Evolutionary conservation across 2,888 invertebrate genomes (phyloP).

Genomic region (Pyrocoelia pectoralis): DNA sequence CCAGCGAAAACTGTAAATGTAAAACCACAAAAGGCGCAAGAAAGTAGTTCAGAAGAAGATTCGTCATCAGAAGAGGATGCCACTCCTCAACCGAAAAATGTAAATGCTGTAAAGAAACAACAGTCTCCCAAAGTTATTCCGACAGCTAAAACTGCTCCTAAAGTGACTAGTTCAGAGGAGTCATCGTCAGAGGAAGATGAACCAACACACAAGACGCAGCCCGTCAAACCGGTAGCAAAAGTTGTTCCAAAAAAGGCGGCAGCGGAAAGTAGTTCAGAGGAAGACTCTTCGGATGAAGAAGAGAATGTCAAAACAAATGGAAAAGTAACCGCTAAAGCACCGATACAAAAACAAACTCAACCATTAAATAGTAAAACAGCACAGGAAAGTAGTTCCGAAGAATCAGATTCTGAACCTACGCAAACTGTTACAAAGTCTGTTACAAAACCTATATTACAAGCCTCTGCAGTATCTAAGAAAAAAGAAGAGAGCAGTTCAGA

Average conservation of each 20-base stretch:
- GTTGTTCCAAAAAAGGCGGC: slow-evolving; percentile 24
- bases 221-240: slow-evolving; percentile 22
- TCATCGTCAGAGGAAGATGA: slow-evolving; percentile 55
- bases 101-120: slow-evolving; percentile 25
- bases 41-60: slow-evolving; percentile 59
- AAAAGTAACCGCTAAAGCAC: neutral
- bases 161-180: slow-evolving; percentile 50
- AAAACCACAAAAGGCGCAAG: slow-evolving; percentile 23
- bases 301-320: neutral
- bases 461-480: slow-evolving; percentile 31
- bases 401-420: slow-evolving; percentile 51
- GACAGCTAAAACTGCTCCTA: slow-evolving; percentile 33
- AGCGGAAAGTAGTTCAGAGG: slow-evolving; percentile 32
- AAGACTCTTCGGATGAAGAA: slow-evolving; percentile 25
- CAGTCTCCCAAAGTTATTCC: slow-evolving; percentile 41
- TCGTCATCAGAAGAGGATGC: slow-evolving; percentile 55
- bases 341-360: slow-evolving; percentile 3
- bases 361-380: slow-evolving; percentile 37
- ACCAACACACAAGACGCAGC: slow-evolving; percentile 27
- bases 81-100: slow-evolving; percentile 13
- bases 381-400: slow-evolving; percentile 36
- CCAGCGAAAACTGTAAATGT: slow-evolving; percentile 12
- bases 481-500: slow-evolving; percentile 41
- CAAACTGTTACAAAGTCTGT: slow-evolving; percentile 41
- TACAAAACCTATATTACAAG: slow-evolving; percentile 30